Percentiles rank a stretch among this genome's conserved stretches.
Evolutionary conservation across 2,113 vertebrate species (phyloP).

Genomic region (Urocitellus parryii): DNA sequence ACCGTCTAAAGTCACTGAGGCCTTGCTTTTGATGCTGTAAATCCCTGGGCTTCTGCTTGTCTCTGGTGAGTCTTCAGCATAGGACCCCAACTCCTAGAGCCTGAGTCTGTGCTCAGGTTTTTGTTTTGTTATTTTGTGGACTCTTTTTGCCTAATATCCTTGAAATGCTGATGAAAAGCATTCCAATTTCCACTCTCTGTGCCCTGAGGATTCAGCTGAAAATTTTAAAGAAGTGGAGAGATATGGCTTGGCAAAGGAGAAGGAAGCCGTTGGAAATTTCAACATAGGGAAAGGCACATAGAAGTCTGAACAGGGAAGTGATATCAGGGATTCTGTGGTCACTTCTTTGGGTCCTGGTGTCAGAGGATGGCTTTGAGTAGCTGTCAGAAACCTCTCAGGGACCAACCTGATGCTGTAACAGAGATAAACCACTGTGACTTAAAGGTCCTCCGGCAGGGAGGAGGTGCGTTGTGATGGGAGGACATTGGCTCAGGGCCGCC

Average conservation of each 20-base stretch:
- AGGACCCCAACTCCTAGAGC: background rate
- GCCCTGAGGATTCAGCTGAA: background rate
- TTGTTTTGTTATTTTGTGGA: background rate
- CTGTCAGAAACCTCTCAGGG: background rate
- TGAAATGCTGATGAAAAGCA: constrained; percentile 23
- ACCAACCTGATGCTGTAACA: background rate
- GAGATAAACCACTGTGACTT: background rate
- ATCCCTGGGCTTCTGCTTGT: background rate
- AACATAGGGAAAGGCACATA: background rate
- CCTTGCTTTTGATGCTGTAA: background rate
- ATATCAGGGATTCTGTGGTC: background rate
- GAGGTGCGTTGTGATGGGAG: accelerated
- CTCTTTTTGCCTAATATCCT: background rate
- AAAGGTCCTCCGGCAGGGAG: background rate
- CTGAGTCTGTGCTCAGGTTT: background rate
- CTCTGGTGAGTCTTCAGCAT: background rate
- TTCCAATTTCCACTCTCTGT: background rate
- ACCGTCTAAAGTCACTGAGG: constrained; percentile 53
- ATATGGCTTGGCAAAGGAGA: background rate
- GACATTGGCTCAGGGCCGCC: background rate
- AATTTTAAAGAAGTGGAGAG: background rate
- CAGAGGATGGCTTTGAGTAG: background rate
- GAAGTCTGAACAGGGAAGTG: background rate
- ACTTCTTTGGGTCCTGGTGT: background rate
- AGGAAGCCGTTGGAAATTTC: background rate